A percentile compares a stretch with the other conserved stretches of the same genome.
Evolutionary conservation across 2,797 vertebrate genomes (phyloP).

Genomic region (Alfaro cultratus): DNA sequence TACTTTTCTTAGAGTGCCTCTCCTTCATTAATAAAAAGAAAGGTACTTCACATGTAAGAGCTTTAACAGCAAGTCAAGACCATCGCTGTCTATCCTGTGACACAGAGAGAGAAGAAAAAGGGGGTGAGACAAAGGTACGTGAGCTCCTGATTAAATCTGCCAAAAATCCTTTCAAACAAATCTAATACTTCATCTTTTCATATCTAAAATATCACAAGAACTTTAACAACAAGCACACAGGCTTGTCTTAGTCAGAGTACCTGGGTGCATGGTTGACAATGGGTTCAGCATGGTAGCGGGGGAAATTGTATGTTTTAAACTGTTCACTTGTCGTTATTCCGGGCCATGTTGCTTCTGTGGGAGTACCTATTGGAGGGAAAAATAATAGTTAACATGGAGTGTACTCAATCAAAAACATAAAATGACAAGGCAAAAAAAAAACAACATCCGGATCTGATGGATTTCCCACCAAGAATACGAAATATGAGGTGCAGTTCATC

Average conservation of each 20-base stretch:
- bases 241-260: conserved; percentile 48
- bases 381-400: not conserved
- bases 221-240: not conserved
- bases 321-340: conserved; percentile 80
- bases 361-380: conserved; percentile 75
- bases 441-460: not conserved
- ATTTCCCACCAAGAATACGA: conserved; percentile 80
- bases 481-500: conserved; percentile 87
- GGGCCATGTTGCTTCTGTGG: conserved; percentile 82
- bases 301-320: conserved; percentile 84
- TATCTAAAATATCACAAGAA: conserved; percentile 8
- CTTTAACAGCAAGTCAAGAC: conserved; percentile 79
- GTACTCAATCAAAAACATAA: not conserved
- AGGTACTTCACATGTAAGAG: conserved; percentile 78
- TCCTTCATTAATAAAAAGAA: not conserved
- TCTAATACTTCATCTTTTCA: conserved; percentile 23
- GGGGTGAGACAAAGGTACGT: conserved; percentile 7
- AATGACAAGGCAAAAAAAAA: not conserved
- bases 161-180: conserved; percentile 25
- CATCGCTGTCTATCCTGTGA: conserved; percentile 85
- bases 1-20: not conserved
- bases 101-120: conserved; percentile 22
- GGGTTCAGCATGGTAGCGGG: conserved; percentile 80
- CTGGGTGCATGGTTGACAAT: conserved; percentile 85
- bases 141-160: conserved; percentile 20